A percentile compares a stretch with the other conserved stretches of the same genome.
phyloP scores from a whole-genome alignment of 2,113 vertebrate genomes.

The Hippolais icterina region DNA sequence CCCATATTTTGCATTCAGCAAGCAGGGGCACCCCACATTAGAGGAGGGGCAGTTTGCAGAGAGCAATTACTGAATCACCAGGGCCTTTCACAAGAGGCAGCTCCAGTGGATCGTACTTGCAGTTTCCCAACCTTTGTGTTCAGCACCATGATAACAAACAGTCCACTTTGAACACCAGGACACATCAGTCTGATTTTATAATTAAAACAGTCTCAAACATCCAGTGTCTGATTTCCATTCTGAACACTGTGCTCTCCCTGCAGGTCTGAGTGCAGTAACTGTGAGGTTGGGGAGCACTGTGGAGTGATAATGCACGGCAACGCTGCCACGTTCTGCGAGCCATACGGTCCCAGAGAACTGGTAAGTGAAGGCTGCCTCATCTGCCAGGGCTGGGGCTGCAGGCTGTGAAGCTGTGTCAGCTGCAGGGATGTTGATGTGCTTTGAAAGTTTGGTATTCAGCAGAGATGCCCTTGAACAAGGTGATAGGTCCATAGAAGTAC shows the following conservation, averaged over 20 bases:
- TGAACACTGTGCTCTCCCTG: slow-evolving; percentile 35
- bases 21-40: neutral
- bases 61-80: neutral
- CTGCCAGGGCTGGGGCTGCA: neutral
- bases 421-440: neutral
- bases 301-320: slow-evolving; percentile 90
- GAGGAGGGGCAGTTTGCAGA: neutral
- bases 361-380: slow-evolving; percentile 70
- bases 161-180: neutral
- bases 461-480: neutral
- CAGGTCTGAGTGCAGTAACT: slow-evolving; percentile 91
- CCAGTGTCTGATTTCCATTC: neutral
- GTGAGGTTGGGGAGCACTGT: slow-evolving; percentile 89
- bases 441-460: neutral
- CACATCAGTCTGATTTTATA: neutral
- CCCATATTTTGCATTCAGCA: rapidly evolving
- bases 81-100: neutral
- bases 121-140: neutral
- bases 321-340: slow-evolving; percentile 92
- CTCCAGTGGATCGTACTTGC: rapidly evolving
- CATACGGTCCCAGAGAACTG: slow-evolving; percentile 90
- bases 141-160: neutral
- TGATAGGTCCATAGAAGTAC: neutral
- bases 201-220: rapidly evolving
- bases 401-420: neutral